A percentile compares a stretch with the other conserved stretches of the same genome.
Conservation (phyloP, 2,797 vertebrate species). For the Girardinus metallicus region DNA sequence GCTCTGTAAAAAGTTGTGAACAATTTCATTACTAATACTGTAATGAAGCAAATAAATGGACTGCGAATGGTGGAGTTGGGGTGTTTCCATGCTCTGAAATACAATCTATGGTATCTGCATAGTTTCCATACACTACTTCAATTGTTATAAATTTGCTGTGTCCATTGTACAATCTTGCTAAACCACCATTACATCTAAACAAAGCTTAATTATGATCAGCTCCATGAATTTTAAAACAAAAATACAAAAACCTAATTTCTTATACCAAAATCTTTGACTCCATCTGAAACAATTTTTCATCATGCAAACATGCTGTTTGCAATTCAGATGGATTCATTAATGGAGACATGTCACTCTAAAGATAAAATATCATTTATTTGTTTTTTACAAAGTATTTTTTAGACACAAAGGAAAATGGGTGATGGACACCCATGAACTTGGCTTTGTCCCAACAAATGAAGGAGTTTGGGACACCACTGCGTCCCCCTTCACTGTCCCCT, state of each 20-base stretch:
- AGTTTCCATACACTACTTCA: not conserved
- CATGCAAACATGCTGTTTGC: not conserved
- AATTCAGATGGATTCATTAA: not conserved
- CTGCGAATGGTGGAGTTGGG: not conserved
- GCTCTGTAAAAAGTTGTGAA: not conserved
- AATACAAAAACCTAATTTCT: not conserved
- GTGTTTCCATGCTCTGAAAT: not conserved
- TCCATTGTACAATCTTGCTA: not conserved
- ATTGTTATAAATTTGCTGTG: not conserved
- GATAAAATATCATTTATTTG: not conserved
- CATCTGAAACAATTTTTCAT: not conserved
- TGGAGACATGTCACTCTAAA: not conserved
- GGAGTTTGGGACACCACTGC: constrained; percentile 72
- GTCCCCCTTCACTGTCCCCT: constrained; percentile 6
- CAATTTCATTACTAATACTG: not conserved
- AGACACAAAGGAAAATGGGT: constrained; percentile 56
- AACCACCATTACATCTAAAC: not conserved
- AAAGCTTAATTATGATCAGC: not conserved
- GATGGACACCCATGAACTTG: constrained; percentile 60
- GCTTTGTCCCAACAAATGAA: constrained; percentile 71
- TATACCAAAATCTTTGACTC: not conserved
- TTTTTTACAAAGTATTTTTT: constrained; percentile 26
- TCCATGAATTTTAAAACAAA: not conserved
- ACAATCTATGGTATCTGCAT: not conserved
- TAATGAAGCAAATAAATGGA: not conserved